Base-by-base conservation (phyloP, 2,888 invertebrate genomes). In the Acanthosepion esculentum region DNA sequence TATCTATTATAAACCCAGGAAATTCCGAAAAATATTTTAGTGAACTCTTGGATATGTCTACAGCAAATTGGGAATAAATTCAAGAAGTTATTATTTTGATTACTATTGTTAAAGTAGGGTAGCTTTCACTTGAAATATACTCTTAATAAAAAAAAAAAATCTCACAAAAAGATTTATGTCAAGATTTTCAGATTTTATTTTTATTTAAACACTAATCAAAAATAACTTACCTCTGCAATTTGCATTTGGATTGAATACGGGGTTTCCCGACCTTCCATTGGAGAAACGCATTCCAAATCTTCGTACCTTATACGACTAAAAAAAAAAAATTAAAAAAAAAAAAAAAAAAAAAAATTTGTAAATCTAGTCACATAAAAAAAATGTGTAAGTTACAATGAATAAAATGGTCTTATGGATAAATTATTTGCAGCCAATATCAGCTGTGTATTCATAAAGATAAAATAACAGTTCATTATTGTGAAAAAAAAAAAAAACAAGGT, bases 241-340 rank as follows among this genome's bases (percentile, higher is more conserved):
- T 96, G 96, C 96, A 97, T 96, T 94, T 97, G 96, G 59, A 97
- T 95, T 26, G 96, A 93, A 99, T 99, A 99, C 95, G 99, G 99
- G 97, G 99, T 98, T 97, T 99, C 99, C 97, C 99, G 99, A 98
- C 99, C 99, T 98, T 99, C 99, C 98, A 99, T 99, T 0, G 99
- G 99, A 15, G 99, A 99, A 96, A 99, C 98, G 94, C 98, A 98
- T 97, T 98, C 98, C 95, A 99, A 98, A 97, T 99, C 99, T 97
- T 98, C 98, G 98, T 99, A 99, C 55, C 98, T 98, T 96, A 99
- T 98, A 97, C 98, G 98, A 96, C 99, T 99, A 98, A 26, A 95
- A 96, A 94, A 91, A 95, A 95, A 91, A 94, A n/a, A n/a, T n/a
- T n/a, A n/a, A 41, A 48, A 29, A 53, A 78, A 10, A 78, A 94